phyloP scores from a whole-genome alignment of 2,113 vertebrate genomes.

The Leptosomus discolor region DNA sequence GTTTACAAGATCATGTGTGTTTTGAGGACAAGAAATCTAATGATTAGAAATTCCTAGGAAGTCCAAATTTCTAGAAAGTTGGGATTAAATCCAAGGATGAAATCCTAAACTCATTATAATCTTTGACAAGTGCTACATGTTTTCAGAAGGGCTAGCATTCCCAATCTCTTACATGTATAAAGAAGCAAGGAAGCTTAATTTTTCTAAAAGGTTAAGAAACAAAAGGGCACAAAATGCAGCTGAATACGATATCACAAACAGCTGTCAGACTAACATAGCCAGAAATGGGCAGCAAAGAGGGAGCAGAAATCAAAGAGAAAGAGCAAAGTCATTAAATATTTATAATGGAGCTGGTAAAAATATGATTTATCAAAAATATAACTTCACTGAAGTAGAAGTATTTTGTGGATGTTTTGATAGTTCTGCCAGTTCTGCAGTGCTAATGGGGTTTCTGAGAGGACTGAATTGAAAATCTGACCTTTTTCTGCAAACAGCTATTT shows the following conservation, averaged over 20 bases:
- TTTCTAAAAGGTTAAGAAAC: background rate
- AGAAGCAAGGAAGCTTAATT: background rate
- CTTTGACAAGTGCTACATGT: fast-evolving
- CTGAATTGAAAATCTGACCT: background rate
- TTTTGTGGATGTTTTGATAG: background rate
- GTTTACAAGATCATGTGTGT: background rate
- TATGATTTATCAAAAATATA: background rate
- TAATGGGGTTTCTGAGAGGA: background rate
- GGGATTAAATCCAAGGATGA: background rate
- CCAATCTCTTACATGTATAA: background rate
- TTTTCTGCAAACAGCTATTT: background rate
- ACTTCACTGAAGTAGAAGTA: background rate
- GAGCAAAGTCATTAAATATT: background rate
- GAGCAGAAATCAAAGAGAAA: background rate
- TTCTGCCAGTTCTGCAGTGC: background rate
- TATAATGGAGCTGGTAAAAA: background rate
- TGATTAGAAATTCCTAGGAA: background rate
- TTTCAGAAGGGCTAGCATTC: background rate
- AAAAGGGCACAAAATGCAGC: background rate
- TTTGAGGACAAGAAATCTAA: background rate
- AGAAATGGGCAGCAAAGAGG: background rate
- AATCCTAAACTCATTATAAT: background rate
- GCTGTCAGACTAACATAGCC: background rate
- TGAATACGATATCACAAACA: fast-evolving
- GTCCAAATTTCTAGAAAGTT: background rate